These are phyloP conservation scores for Scaptomyza graminum DNA, from an alignment of 1,140 invertebrate species.

Conservation along the genomic window DNA sequence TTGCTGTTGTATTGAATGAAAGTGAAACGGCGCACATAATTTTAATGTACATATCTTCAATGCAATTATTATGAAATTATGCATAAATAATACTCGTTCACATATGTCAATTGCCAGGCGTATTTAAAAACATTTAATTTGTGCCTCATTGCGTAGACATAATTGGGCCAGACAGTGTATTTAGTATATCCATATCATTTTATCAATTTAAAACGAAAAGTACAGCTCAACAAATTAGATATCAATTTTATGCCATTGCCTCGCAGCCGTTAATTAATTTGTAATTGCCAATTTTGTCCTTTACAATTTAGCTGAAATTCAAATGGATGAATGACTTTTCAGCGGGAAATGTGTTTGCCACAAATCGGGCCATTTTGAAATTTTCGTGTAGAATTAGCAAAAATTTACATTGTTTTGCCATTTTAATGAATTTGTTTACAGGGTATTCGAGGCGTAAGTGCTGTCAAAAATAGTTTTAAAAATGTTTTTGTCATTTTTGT, in stretches of 20 bases:
- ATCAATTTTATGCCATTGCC: slow-evolving; percentile 25
- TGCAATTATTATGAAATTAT: neutral
- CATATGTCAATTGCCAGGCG: neutral
- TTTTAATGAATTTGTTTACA: too few relatives aligned
- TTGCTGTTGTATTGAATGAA: slow-evolving; percentile 68
- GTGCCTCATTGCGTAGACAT: too few relatives aligned
- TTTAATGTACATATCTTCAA: neutral
- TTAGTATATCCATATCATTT: neutral
- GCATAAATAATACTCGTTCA: neutral
- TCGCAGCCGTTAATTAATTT: slow-evolving; percentile 27
- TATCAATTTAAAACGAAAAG: neutral
- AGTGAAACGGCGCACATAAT: slow-evolving; percentile 27
- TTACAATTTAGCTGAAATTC: neutral
- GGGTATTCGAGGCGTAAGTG: too few relatives aligned
- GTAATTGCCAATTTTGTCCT: neutral
- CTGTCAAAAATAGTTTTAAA: too few relatives aligned
- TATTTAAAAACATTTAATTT: too few relatives aligned
- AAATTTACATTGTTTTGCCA: too few relatives aligned
- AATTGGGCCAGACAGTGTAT: too few relatives aligned
- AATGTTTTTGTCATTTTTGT: too few relatives aligned
- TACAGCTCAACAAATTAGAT: slow-evolving; percentile 50
- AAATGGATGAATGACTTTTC: slow-evolving; percentile 10
- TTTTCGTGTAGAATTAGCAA: neutral
- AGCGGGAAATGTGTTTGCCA: neutral
- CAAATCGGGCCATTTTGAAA: neutral